Evolutionary conservation across 2,113 vertebrate genomes (phyloP), one percentile per base, ranked within the genome.

Genomic region (Protobothrops mucrosquamatus): DNA sequence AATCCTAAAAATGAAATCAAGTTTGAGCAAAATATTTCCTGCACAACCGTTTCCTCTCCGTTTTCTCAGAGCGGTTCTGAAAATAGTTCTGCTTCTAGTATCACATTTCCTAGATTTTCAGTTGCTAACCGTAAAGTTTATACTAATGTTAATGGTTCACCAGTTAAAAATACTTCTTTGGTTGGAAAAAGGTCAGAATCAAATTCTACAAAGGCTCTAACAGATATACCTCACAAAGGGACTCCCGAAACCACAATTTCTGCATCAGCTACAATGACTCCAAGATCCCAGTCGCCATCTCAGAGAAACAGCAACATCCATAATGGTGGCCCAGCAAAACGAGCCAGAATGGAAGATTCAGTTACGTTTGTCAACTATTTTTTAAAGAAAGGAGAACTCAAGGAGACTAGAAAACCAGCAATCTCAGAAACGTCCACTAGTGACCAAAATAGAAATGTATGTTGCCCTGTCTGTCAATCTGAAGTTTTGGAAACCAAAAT

Each of bases 391-490:
- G 54, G 57, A 10, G 69, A 3, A 55, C 1, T 64, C 23, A 52
- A 26, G 0, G 88, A 29, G 22, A 56, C n/a, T 48, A 89, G 88
- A 88, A 55, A 48, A 61, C 24, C 89, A 91, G 0, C 56, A 4
- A 90, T 89, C 5, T 24, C 74, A 39, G 94, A 74, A 89, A 89
- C 24, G 1, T 12, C 39, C 8, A 90, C 87, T 57, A 7, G 10
- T 89, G 26, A 64, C 9, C 90, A 94, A 52, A 91, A 61, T 74
- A 91, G 95, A 89, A 97, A 87, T 29, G 99, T 99, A 85, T 93
- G 29, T 92, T 99, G 99, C 94, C 99, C 99, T 0, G 98, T 98
- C 54, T 99, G 99, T 94, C 97, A 96, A 26, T 52, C 52, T 0
- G 94, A 97, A 11, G 96, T 99, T 93, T 94, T 95, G n/a, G 98